phyloP scores from a whole-genome alignment of 2,113 vertebrate species.

The Nesogale talazaci region DNA sequence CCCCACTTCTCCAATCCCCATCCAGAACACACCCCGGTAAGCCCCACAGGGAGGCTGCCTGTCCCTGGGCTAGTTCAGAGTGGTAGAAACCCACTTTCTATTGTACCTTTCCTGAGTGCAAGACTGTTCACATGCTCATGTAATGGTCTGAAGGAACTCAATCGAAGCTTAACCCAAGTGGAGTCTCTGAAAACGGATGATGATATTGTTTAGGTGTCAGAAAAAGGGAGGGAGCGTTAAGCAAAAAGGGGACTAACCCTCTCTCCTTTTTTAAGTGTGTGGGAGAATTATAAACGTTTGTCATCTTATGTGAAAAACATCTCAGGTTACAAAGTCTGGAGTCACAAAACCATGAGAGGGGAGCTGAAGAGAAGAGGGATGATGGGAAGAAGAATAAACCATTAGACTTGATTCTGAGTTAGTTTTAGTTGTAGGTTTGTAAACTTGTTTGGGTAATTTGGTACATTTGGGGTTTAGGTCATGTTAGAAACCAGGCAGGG shows the following conservation, averaged over 20 bases:
- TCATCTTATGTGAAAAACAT: neutral
- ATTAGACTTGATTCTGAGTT: constrained; percentile 11
- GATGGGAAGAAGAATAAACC: neutral
- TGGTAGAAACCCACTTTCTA: no score
- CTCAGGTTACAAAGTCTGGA: neutral
- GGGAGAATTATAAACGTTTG: neutral
- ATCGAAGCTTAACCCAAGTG: no score
- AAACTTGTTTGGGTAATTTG: neutral
- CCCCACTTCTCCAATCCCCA: no score
- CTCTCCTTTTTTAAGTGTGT: neutral
- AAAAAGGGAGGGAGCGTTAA: neutral
- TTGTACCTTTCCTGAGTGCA: no score
- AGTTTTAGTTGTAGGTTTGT: constrained; percentile 12
- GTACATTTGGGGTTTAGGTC: constrained; percentile 7
- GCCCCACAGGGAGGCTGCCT: no score
- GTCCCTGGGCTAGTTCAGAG: no score
- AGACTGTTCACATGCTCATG: no score
- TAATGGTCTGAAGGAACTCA: no score
- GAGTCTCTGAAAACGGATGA: neutral
- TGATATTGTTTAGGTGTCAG: neutral
- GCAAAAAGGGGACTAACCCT: neutral
- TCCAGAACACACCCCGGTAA: no score
- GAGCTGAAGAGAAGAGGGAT: no score
- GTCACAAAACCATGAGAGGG: neutral
- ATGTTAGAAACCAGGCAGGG: neutral